These are phyloP conservation scores for Sthenelais limicola DNA, from an alignment of 2,888 invertebrate species.

Conservation along the genomic window DNA sequence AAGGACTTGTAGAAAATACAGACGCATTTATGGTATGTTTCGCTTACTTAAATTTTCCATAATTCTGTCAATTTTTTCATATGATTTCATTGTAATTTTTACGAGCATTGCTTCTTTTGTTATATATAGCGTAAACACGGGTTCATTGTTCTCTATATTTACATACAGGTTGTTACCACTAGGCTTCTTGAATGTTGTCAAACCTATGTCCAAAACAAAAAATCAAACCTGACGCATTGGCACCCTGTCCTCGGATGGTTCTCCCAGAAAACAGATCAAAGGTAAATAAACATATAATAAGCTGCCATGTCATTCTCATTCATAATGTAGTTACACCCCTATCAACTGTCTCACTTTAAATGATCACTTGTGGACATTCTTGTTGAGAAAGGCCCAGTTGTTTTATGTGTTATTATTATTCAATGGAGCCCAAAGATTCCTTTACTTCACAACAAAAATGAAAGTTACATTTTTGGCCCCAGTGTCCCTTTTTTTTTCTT, in stretches of 20 bases:
- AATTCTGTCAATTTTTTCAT: neutral
- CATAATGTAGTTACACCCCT: no score
- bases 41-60: neutral
- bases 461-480: no score
- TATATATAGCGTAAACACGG: no score
- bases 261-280: conserved; percentile 69
- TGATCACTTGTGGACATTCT: no score
- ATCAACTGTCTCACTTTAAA: no score
- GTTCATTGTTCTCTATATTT: no score
- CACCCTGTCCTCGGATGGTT: conserved; percentile 99
- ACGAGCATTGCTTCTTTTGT: neutral
- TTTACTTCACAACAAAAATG: no score
- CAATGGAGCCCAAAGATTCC: no score
- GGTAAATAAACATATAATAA: conserved; percentile 52
- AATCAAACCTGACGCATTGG: conserved; percentile 94
- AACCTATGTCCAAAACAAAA: conserved; percentile 90
- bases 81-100: neutral
- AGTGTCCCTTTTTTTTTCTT: no score
- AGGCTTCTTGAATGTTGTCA: conserved; percentile 91
- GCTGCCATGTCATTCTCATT: neutral
- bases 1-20: conserved; percentile 70
- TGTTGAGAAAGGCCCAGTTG: no score
- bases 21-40: conserved; percentile 68
- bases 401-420: no score
- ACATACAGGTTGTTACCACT: conserved; percentile 87